Evolutionary conservation across 1,140 invertebrate genomes (phyloP).

Genomic region (Pemphigus obesinymphae): DNA sequence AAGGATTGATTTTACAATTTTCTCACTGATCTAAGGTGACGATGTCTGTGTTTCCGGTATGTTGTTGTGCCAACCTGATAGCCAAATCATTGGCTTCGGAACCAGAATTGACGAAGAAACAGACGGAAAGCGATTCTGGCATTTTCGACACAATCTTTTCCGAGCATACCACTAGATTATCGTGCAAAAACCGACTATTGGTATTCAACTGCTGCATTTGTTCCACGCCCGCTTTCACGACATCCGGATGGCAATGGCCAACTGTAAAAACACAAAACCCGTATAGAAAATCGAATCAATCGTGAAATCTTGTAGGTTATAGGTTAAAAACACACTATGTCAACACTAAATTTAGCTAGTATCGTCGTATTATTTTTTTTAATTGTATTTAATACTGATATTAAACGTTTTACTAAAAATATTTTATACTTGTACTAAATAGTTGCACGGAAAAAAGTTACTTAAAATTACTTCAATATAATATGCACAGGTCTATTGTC

Average conservation of each 20-base stretch:
- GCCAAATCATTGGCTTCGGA: slow-evolving; percentile 98
- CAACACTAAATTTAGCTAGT: too few relatives aligned
- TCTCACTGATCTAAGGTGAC: slow-evolving; percentile 96
- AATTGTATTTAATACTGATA: too few relatives aligned
- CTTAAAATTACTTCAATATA: too few relatives aligned
- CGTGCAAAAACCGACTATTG: slow-evolving; percentile 92
- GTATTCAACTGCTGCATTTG: slow-evolving; percentile 89
- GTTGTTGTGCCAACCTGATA: slow-evolving; percentile 78
- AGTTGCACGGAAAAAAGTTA: too few relatives aligned
- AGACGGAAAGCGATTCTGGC: slow-evolving; percentile 77
- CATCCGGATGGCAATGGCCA: slow-evolving; percentile 92
- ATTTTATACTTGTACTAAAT: too few relatives aligned
- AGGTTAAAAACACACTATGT: too few relatives aligned
- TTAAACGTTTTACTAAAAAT: too few relatives aligned
- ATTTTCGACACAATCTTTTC: slow-evolving; percentile 76
- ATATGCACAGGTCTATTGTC: too few relatives aligned
- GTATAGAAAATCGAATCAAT: too few relatives aligned
- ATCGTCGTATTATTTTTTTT: too few relatives aligned
- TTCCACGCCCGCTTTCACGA: slow-evolving; percentile 77
- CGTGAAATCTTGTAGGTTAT: too few relatives aligned
- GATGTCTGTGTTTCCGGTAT: slow-evolving; percentile 83
- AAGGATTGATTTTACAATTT: too few relatives aligned
- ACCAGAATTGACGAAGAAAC: slow-evolving; percentile 98
- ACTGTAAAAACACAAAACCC: slow-evolving; percentile 61
- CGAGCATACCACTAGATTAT: slow-evolving; percentile 88